phyloP scores from a whole-genome alignment of 2,888 invertebrate species.

The Thera britannica region DNA sequence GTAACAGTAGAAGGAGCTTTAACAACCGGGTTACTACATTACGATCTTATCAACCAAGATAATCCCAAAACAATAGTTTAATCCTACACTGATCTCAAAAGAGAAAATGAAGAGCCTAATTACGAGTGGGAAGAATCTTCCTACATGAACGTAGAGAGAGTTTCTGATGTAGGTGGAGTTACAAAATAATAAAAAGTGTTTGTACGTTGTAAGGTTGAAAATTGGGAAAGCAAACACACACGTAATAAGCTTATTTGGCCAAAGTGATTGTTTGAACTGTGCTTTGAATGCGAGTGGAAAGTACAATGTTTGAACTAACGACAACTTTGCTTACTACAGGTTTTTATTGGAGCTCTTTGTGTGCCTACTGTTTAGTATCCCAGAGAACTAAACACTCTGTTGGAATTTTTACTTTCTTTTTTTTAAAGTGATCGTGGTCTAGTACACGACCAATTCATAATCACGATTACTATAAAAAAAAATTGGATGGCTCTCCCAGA shows the following conservation, averaged over 20 bases:
- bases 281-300: slow-evolving; percentile 10
- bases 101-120: slow-evolving; percentile 28
- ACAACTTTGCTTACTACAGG: slow-evolving; percentile 7
- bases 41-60: not conserved
- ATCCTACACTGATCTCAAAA: slow-evolving; percentile 3
- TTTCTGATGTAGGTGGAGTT: slow-evolving; percentile 23
- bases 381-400: not conserved
- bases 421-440: too few species aligned
- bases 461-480: too few species aligned
- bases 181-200: slow-evolving; percentile 16
- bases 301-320: slow-evolving; percentile 17
- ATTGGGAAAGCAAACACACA: slow-evolving; percentile 33
- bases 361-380: not conserved
- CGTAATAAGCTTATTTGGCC: slow-evolving; percentile 23
- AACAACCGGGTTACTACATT: too few species aligned
- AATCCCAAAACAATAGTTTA: slow-evolving; percentile 32
- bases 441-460: too few species aligned
- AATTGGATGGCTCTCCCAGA: too few species aligned
- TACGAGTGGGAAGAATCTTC: slow-evolving; percentile 19
- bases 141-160: slow-evolving; percentile 33
- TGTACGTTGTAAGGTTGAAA: slow-evolving; percentile 17
- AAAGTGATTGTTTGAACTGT: slow-evolving; percentile 24
- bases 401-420: too few species aligned
- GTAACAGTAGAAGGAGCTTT: too few species aligned
- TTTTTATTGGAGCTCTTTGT: slow-evolving; percentile 15